These are phyloP conservation scores for Lithophane socia DNA, from an alignment of 2,888 invertebrate species.

Conservation along the genomic window DNA sequence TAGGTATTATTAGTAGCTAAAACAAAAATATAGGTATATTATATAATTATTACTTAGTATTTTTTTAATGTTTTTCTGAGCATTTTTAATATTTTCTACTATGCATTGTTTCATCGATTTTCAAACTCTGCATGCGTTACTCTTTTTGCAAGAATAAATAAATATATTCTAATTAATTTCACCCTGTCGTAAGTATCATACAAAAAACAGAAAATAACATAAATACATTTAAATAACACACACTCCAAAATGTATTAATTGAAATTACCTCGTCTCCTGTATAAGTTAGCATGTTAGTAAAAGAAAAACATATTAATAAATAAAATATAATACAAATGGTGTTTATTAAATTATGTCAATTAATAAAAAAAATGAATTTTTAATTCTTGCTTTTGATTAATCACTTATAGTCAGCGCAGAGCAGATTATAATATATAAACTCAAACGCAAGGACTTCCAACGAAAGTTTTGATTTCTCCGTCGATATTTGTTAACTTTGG, in stretches of 20 bases:
- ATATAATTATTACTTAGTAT: no score
- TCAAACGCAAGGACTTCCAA: not conserved
- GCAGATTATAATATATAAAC: not conserved
- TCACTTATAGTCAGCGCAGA: not conserved
- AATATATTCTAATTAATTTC: not conserved
- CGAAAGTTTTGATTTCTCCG: not conserved
- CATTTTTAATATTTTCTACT: no score
- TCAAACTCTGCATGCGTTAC: not conserved
- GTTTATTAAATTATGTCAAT: not conserved
- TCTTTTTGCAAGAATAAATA: not conserved
- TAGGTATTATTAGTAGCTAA: no score
- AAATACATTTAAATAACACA: not conserved
- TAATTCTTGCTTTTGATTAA: not conserved
- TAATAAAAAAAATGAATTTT: no score
- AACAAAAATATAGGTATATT: no score
- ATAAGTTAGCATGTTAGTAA: constrained; percentile 42
- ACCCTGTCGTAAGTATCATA: not conserved
- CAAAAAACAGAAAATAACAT: not conserved
- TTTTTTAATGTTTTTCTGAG: no score
- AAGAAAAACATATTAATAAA: constrained; percentile 31
- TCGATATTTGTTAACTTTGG: not conserved
- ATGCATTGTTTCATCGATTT: not conserved
- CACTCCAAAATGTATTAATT: not conserved
- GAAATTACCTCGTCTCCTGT: constrained; percentile 47
- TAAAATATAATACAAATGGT: not conserved